Percentiles rank a stretch among this genome's conserved stretches.
These are phyloP conservation scores for Eonycteris spelaea DNA, from an alignment of 2,113 vertebrate genomes.

Conservation along the genomic window DNA sequence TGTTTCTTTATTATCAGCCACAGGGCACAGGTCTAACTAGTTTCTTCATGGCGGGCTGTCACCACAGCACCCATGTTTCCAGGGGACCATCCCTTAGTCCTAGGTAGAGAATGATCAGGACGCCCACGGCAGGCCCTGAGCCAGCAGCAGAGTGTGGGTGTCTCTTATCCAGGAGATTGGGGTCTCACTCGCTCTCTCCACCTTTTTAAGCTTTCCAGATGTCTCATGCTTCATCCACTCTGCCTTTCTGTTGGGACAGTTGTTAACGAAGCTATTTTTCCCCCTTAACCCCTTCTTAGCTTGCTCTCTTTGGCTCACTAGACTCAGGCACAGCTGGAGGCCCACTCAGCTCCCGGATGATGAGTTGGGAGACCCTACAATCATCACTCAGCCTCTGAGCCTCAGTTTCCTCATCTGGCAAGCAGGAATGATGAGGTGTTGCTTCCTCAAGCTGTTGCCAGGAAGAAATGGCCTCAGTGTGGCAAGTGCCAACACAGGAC, in stretches of 20 bases:
- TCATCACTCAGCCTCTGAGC: background rate
- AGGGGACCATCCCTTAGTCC: background rate
- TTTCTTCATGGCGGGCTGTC: background rate
- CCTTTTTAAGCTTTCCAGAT: background rate
- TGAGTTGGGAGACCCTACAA: background rate
- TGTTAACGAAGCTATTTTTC: background rate
- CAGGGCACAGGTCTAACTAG: background rate
- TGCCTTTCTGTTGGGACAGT: background rate
- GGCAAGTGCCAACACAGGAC: background rate
- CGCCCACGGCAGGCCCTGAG: background rate
- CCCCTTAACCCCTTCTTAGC: background rate
- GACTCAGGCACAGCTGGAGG: background rate
- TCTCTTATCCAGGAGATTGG: background rate
- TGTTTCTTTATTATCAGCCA: background rate
- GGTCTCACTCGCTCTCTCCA: background rate
- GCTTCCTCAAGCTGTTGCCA: background rate
- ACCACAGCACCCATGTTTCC: background rate
- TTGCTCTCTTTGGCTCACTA: background rate
- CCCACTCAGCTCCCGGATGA: background rate
- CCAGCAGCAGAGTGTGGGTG: background rate
- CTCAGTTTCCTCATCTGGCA: background rate
- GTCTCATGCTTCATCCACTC: background rate
- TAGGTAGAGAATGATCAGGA: background rate
- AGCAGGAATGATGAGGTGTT: background rate
- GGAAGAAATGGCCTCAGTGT: fast-evolving